These are phyloP conservation scores for Enteromius anoplus DNA, from an alignment of 2,797 vertebrate species.

Conservation along the genomic window DNA sequence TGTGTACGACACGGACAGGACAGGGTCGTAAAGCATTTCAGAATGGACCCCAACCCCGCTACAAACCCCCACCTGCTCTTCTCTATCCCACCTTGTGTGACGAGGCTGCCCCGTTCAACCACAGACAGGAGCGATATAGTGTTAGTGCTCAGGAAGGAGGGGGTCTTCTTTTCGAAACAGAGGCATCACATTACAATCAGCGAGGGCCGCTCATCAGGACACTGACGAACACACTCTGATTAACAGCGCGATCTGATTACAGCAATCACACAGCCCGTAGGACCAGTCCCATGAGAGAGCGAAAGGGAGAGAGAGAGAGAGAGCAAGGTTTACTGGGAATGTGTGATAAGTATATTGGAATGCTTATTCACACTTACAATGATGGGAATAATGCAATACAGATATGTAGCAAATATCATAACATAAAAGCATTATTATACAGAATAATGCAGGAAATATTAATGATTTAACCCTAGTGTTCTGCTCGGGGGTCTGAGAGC, in stretches of 20 bases:
- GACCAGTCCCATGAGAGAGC: conserved; percentile 31
- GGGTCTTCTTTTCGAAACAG: conserved; percentile 54
- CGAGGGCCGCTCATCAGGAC: conserved; percentile 75
- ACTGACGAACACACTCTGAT: conserved; percentile 84
- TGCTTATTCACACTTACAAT: conserved; percentile 23
- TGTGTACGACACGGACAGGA: conserved; percentile 66
- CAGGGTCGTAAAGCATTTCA: conserved; percentile 68
- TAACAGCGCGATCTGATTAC: conserved; percentile 83
- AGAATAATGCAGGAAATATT: conserved; percentile 12
- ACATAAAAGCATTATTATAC: neutral
- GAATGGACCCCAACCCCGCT: conserved; percentile 50
- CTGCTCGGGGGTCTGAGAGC: neutral
- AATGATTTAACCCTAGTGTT: neutral
- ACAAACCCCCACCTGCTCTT: conserved; percentile 56
- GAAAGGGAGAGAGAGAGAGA: conserved; percentile 29
- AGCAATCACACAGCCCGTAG: conserved; percentile 77
- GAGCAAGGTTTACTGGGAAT: conserved; percentile 15
- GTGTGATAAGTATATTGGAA: conserved; percentile 31
- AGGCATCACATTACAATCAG: conserved; percentile 83
- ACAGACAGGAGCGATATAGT: conserved; percentile 49
- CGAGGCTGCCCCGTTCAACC: conserved; percentile 64
- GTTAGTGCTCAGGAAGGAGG: conserved; percentile 36
- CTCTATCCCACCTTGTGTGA: conserved; percentile 55
- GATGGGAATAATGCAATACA: conserved; percentile 3
- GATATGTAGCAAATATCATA: neutral